Percentiles rank a stretch among this genome's conserved stretches.
These are phyloP conservation scores for Drosophila seguyi DNA, from an alignment of 1,140 invertebrate species.

Conservation along the genomic window DNA sequence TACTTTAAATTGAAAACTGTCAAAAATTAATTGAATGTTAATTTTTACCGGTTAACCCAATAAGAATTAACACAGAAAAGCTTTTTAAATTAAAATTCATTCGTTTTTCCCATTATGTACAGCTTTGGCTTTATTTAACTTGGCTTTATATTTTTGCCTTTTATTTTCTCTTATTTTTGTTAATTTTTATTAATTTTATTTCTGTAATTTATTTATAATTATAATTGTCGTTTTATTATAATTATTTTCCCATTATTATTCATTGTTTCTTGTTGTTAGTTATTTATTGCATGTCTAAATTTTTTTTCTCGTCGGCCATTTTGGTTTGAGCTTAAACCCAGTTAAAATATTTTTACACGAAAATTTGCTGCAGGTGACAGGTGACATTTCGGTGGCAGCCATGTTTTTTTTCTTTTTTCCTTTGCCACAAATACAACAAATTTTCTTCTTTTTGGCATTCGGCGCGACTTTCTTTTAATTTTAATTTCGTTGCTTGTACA, in stretches of 20 bases:
- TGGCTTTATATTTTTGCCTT: too few species aligned
- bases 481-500: background rate
- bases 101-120: too few species aligned
- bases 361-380: background rate
- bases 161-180: background rate
- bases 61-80: too few species aligned
- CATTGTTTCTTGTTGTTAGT: background rate
- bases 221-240: background rate
- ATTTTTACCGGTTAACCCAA: too few species aligned
- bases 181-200: background rate
- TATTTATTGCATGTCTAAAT: background rate
- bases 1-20: too few species aligned
- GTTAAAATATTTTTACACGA: background rate
- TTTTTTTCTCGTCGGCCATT: background rate
- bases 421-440: background rate
- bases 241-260: background rate
- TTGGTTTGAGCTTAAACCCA: background rate
- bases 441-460: background rate
- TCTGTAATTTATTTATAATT: background rate
- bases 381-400: background rate
- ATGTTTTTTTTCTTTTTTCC: background rate
- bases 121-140: too few species aligned
- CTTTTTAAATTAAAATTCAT: too few species aligned
- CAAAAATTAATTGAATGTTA: too few species aligned
- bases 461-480: too few species aligned